phyloP scores from a whole-genome alignment of 2,797 vertebrate genomes.

The Pristis pectinata region DNA sequence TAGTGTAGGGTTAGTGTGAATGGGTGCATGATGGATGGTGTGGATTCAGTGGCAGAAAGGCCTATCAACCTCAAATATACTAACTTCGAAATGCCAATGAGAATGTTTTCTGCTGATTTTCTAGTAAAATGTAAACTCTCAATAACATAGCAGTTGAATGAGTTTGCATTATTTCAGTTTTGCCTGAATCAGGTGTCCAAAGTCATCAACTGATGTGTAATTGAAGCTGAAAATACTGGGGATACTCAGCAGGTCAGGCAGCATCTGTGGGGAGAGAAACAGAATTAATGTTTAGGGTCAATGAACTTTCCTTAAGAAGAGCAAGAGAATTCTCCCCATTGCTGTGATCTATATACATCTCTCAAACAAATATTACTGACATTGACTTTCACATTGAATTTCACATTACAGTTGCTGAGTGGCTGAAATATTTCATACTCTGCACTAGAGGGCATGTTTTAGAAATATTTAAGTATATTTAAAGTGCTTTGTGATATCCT shows the following conservation, averaged over 20 bases:
- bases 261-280: no score
- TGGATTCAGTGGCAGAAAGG: background rate
- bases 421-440: background rate
- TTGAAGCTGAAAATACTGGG: no score
- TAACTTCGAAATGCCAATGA: background rate
- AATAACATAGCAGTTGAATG: background rate
- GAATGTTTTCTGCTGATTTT: background rate
- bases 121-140: background rate
- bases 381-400: no score
- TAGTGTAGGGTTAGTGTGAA: no score
- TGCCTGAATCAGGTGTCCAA: background rate
- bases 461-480: background rate
- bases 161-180: background rate
- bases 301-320: background rate
- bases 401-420: background rate
- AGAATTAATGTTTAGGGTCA: no score
- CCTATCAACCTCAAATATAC: background rate
- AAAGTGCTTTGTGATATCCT: background rate
- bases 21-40: no score
- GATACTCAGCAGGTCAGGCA: no score
- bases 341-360: background rate
- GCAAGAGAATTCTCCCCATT: background rate
- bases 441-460: background rate
- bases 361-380: background rate
- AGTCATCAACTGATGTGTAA: background rate